Evolutionary conservation across 2,113 vertebrate species (phyloP).

Genomic region (Nothocercus nigrocapillus): DNA sequence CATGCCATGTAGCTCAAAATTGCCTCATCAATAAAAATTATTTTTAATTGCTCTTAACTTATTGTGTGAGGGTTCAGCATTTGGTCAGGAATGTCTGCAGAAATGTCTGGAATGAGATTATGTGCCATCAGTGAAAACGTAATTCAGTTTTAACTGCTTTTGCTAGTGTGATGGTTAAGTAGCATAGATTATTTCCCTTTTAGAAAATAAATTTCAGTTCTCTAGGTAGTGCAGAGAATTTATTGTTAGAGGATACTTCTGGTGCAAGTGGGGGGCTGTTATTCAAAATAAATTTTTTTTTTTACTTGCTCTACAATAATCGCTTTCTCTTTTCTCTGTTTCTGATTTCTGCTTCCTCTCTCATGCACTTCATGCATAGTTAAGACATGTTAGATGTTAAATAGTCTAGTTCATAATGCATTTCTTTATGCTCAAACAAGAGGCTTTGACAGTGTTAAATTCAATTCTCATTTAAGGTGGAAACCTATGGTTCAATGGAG

Average conservation of each 20-base stretch:
- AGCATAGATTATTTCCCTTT: neutral
- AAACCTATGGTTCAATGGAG: slow-evolving; percentile 99
- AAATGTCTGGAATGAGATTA: neutral
- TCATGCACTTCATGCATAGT: neutral
- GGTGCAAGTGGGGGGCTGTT: neutral
- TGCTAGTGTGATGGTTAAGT: neutral
- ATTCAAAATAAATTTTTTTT: neutral
- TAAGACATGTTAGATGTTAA: neutral
- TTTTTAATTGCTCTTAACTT: neutral
- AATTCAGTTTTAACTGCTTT: neutral
- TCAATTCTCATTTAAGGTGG: slow-evolving; percentile 83
- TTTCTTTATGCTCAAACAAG: neutral
- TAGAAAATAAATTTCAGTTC: neutral
- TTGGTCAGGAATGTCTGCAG: neutral
- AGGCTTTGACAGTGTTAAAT: neutral
- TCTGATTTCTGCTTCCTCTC: neutral
- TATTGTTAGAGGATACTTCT: neutral
- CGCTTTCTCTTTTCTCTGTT: neutral
- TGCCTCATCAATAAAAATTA: neutral
- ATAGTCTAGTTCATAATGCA: neutral
- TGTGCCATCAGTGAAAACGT: neutral
- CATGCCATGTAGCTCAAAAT: neutral
- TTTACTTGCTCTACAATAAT: neutral
- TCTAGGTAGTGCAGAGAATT: neutral
- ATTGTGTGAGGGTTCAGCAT: neutral